phyloP scores from a whole-genome alignment of 2,888 invertebrate species.

The Drosophila borealis region DNA sequence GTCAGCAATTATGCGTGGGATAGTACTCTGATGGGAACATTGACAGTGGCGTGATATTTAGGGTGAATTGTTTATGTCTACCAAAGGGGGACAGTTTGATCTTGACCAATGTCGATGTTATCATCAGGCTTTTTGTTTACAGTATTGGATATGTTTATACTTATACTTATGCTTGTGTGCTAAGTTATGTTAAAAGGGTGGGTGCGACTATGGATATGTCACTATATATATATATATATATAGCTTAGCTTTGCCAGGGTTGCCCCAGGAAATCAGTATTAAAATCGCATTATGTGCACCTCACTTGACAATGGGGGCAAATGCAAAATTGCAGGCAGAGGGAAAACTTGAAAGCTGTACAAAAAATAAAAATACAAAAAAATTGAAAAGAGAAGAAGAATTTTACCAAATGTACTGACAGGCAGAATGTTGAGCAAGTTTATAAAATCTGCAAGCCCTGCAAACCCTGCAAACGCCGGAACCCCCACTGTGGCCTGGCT shows the following conservation, averaged over 20 bases:
- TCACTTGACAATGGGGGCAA: constrained; percentile 67
- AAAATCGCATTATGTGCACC: constrained; percentile 76
- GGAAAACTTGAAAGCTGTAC: constrained; percentile 29
- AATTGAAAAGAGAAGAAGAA: constrained; percentile 42
- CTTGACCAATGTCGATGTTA: too few species aligned
- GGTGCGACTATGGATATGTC: too few species aligned
- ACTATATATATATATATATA: neutral
- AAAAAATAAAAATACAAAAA: constrained; percentile 2
- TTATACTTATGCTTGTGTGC: too few species aligned
- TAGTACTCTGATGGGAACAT: too few species aligned
- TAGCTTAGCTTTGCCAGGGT: constrained; percentile 25
- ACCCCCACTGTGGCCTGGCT: neutral
- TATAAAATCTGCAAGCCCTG: constrained; percentile 50
- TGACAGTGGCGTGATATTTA: too few species aligned
- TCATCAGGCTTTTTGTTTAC: too few species aligned
- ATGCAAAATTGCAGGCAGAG: constrained; percentile 6
- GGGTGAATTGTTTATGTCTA: too few species aligned
- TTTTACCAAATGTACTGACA: constrained; percentile 66
- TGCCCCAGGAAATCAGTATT: constrained; percentile 69
- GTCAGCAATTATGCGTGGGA: too few species aligned
- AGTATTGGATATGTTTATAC: too few species aligned
- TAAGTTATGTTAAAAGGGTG: too few species aligned
- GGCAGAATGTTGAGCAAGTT: constrained; percentile 69
- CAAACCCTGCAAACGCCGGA: neutral
- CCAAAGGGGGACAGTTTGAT: too few species aligned